A percentile compares a stretch with the other conserved stretches of the same genome.
Conservation (phyloP, 2,113 vertebrate species). For the Melanerpes aurifrons region DNA sequence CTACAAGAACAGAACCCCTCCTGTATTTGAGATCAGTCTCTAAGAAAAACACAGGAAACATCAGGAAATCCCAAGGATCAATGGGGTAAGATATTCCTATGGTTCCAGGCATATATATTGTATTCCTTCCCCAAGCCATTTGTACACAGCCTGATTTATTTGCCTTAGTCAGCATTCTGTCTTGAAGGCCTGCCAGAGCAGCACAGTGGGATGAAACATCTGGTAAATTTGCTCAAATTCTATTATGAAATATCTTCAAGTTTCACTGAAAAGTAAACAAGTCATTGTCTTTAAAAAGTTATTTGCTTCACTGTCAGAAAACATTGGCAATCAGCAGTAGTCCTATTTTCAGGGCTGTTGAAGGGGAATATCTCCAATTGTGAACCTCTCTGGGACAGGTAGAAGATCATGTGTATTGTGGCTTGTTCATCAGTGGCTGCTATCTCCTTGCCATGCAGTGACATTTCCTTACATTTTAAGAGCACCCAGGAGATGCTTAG, state of each 20-base stretch:
- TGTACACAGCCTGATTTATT: conserved; percentile 68
- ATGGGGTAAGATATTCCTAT: conserved; percentile 49
- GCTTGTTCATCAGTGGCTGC: not conserved
- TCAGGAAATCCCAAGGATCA: conserved; percentile 43
- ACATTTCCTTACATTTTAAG: not conserved
- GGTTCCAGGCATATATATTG: conserved; percentile 31
- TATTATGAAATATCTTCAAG: conserved; percentile 76
- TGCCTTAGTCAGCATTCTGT: conserved; percentile 66
- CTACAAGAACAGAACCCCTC: conserved; percentile 2
- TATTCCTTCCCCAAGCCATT: conserved; percentile 58
- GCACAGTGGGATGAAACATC: conserved; percentile 73
- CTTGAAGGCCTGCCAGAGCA: conserved; percentile 68
- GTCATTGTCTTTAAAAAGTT: conserved; percentile 66
- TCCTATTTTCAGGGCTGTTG: not conserved
- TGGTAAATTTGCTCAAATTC: conserved; percentile 71
- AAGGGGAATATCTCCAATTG: not conserved
- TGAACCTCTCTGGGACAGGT: not conserved
- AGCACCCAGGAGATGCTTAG: not conserved
- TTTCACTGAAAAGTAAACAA: conserved; percentile 75
- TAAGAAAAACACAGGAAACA: conserved; percentile 44
- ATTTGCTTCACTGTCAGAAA: conserved; percentile 55
- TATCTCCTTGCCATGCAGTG: not conserved
- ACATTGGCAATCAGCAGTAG: not conserved
- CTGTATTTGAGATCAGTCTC: conserved; percentile 31
- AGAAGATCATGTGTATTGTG: not conserved